These are phyloP conservation scores for Maconellicoccus hirsutus DNA, from an alignment of 1,140 invertebrate genomes.

Conservation along the genomic window DNA sequence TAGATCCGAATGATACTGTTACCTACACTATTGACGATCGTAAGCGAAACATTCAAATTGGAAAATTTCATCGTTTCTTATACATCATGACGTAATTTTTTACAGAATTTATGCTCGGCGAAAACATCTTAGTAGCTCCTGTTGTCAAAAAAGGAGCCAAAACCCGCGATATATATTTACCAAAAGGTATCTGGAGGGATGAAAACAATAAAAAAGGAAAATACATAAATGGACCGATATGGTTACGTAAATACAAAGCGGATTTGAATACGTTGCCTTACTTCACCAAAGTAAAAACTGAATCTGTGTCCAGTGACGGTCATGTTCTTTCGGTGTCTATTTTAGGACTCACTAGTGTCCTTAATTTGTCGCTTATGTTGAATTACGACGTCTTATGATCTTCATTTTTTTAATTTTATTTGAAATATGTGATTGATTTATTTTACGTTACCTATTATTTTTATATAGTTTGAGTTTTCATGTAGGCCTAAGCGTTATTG, in stretches of 20 bases:
- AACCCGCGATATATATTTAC: conserved; percentile 62
- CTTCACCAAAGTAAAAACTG: conserved; percentile 35
- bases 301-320: too few species aligned
- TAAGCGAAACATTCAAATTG: conserved; percentile 31
- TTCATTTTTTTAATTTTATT: too few species aligned
- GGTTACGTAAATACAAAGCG: conserved; percentile 52
- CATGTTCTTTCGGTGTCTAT: too few species aligned
- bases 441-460: too few species aligned
- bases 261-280: conserved; percentile 52
- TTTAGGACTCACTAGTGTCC: too few species aligned
- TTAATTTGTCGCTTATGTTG: too few species aligned
- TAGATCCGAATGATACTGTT: conserved; percentile 52
- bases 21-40: conserved; percentile 54
- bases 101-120: conserved; percentile 70
- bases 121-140: conserved; percentile 71
- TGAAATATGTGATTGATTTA: too few species aligned
- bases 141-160: conserved; percentile 52
- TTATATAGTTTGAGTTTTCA: too few species aligned
- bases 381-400: too few species aligned
- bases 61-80: neutral
- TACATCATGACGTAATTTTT: conserved; percentile 16
- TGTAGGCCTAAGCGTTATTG: too few species aligned
- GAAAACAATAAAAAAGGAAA: conserved; percentile 39
- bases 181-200: conserved; percentile 52
- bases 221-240: conserved; percentile 45